Evolutionary conservation across 1,140 invertebrate species (phyloP), one percentile per base, ranked within the genome.

Genomic region (Drosophila obscura): DNA sequence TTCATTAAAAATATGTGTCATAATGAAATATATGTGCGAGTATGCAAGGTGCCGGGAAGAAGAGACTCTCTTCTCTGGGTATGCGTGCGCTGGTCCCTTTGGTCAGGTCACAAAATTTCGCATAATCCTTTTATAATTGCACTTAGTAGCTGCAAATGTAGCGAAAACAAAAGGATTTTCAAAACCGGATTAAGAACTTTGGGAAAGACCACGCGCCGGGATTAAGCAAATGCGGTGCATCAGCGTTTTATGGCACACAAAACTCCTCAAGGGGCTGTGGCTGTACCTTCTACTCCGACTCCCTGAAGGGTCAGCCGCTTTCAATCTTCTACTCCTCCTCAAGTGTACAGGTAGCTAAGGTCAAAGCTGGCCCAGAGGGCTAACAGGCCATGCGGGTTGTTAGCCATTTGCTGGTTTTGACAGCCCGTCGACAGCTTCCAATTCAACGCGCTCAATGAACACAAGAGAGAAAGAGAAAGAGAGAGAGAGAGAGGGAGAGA

Each of bases 51-150:
- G 44, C 15, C 13, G 6, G n/a, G 15, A 11, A 19, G 35, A n/a
- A 11, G 13, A 8, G 31, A 7, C 6, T n/a, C n/a, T n/a, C n/a
- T 26, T 6, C 26, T 26, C 5, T 1, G 4, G 35, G 5, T 11
- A 19, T 24, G 28, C 2, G 4, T 28, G 50, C 44, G 45, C 35
- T 58, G 13, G 28, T 39, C 15, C 13, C 16, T n/a, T 8, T 13
- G 46, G 51, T 26, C 58, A 49, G 72, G 77, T 74, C 77, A 69
- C 58, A 63, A 62, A 87, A 8, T 39, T 11, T 79, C 72, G 62
- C 76, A 80, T 83, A 89, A 88, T 88, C 84, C 83, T 88, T 88
- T 88, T 88, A 88, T 88, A 88, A 88, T 88, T 88, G 83, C 83
- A 75, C 58, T 81, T 72, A 88, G 83, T 87, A 83, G 84, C 83